Evolutionary conservation across 1,140 invertebrate species (phyloP).

Genomic region (Anoplolepis gracilipes): DNA sequence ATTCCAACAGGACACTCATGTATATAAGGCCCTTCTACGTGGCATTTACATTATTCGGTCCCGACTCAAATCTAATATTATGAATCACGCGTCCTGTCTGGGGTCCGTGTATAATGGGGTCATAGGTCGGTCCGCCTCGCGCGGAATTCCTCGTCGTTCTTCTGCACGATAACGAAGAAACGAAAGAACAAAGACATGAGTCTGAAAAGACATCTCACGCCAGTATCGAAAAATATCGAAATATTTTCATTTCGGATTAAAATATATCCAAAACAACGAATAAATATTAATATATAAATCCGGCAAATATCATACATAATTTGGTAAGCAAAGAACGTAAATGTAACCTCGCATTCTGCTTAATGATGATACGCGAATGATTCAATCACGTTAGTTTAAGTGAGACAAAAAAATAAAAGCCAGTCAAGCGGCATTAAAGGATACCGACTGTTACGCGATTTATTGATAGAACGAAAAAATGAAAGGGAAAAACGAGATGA

Average conservation of each 20-base stretch:
- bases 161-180: conserved; percentile 55
- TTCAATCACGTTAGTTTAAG: conserved; percentile 22
- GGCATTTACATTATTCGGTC: conserved; percentile 79
- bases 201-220: conserved; percentile 33
- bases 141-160: conserved; percentile 73
- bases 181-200: conserved; percentile 63
- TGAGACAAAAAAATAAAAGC: background rate
- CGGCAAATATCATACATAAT: background rate
- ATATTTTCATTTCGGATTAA: conserved; percentile 3
- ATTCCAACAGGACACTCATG: conserved; percentile 71
- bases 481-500: conserved; percentile 48
- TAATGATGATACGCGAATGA: background rate
- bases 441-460: conserved; percentile 57
- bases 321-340: background rate
- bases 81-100: conserved; percentile 77
- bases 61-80: conserved; percentile 80
- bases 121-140: conserved; percentile 75
- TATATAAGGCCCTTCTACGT: conserved; percentile 65
- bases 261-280: background rate
- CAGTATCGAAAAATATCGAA: conserved; percentile 37
- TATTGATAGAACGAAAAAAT: conserved; percentile 62
- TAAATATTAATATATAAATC: conserved; percentile 26
- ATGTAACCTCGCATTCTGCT: background rate
- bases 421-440: conserved; percentile 33
- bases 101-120: conserved; percentile 76